These are phyloP conservation scores for Nixonia krombeini DNA, from an alignment of 1,140 invertebrate genomes.

Conservation along the genomic window DNA sequence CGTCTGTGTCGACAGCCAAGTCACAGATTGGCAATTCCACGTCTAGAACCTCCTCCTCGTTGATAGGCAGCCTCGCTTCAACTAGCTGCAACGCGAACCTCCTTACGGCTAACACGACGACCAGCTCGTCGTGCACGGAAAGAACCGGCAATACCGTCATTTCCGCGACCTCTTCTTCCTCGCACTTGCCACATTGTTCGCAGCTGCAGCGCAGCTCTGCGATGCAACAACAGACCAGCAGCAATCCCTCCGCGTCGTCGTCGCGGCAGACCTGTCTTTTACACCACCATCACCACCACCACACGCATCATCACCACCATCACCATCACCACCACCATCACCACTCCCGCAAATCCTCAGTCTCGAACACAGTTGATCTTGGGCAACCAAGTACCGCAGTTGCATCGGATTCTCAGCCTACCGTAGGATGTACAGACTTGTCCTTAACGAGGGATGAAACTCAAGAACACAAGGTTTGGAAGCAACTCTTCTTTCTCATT, in stretches of 20 bases:
- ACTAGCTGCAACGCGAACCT: slow-evolving; percentile 43
- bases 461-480: neutral
- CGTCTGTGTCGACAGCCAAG: too few species aligned
- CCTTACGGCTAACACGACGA: slow-evolving; percentile 43
- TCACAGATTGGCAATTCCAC: neutral
- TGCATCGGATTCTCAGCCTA: too few species aligned
- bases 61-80: slow-evolving; percentile 53
- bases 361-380: too few species aligned
- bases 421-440: too few species aligned
- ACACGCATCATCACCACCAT: slow-evolving; percentile 46
- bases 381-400: slow-evolving; percentile 11
- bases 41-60: slow-evolving; percentile 38
- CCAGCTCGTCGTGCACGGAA: slow-evolving; percentile 16
- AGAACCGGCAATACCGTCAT: too few species aligned
- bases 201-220: neutral
- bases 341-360: slow-evolving; percentile 14
- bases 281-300: slow-evolving; percentile 47
- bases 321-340: slow-evolving; percentile 54
- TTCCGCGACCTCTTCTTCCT: slow-evolving; percentile 35
- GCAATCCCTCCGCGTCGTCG: slow-evolving; percentile 26
- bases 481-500: neutral
- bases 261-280: slow-evolving; percentile 38
- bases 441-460: neutral
- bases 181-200: slow-evolving; percentile 24
- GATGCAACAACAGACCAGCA: neutral